Evolutionary conservation across 1,140 invertebrate species (phyloP), one percentile per base, ranked within the genome.

Genomic region (Apis dorsata): DNA sequence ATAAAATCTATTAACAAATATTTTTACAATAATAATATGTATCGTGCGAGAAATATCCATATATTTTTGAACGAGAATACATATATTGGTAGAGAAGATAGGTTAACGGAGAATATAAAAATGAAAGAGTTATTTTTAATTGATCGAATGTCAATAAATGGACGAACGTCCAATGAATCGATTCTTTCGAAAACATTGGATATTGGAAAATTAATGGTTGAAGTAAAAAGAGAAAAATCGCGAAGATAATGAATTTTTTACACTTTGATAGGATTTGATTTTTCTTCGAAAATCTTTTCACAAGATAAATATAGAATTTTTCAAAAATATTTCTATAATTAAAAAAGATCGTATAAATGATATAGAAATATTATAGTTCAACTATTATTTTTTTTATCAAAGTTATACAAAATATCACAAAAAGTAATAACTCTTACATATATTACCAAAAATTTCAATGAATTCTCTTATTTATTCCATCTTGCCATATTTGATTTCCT

Each of bases 91-190:
- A 44, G 34, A 3, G 2, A 44, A 44, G 34, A 44, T 44, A 7
- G 34, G 34, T 44, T 44, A 44, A 44, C 34, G 34, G 34, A 44
- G 34, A 34, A 34, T 44, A 44, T 51, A 21, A 1, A 59, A 55
- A 62, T 21, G 60, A 53, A 17, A 21, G 34, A 59, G 13, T 53
- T 88, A 85, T 85, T 87, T 88, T 88, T 87, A 87, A 77, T 69
- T 65, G 51, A n/a, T 71, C 76, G 70, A 79, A 70, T 77, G 71
- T 85, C 78, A 69, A 79, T 79, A 83, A 85, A 82, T 59, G 55
- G 60, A 24, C 79, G 57, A 77, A 73, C 66, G 73, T 34, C 51
- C 34, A n/a, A 24, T 62, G 78, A 86, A 77, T 77, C 60, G 59
- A 66, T 60, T 76, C 72, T 74, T 51, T 59, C 60, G 60, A n/a